Evolutionary conservation across 2,888 invertebrate species (phyloP).

Genomic region (Crematogaster levior): DNA sequence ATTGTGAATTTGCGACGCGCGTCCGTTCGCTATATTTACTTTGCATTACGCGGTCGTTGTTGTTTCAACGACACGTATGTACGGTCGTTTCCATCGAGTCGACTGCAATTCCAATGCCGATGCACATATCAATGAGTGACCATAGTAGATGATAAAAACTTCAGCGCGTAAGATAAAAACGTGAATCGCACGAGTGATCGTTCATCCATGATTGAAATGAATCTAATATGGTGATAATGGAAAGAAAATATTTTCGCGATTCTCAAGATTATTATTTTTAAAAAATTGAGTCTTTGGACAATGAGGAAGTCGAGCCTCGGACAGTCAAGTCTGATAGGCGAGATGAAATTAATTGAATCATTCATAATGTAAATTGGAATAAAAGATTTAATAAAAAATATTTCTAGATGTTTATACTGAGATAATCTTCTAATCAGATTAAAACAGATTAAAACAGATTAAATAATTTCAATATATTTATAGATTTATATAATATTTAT

Average conservation of each 20-base stretch:
- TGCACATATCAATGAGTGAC: conserved; percentile 66
- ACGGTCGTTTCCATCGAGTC: conserved; percentile 53
- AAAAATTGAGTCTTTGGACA: background rate
- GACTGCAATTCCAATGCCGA: conserved; percentile 54
- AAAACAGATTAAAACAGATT: no score
- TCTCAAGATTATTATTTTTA: background rate
- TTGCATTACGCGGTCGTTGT: conserved; percentile 71
- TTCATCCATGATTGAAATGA: conserved; percentile 39
- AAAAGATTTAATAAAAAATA: background rate
- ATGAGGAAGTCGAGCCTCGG: background rate
- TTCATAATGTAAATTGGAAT: background rate
- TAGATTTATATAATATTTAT: no score
- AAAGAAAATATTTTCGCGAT: conserved; percentile 37
- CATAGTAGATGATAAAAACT: conserved; percentile 11
- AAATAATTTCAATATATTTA: no score
- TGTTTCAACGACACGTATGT: conserved; percentile 62
- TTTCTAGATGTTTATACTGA: background rate
- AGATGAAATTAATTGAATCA: conserved; percentile 12
- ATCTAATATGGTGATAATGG: conserved; percentile 22
- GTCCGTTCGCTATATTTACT: conserved; percentile 69
- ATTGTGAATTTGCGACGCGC: conserved; percentile 75
- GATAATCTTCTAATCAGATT: background rate
- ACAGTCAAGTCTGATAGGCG: background rate
- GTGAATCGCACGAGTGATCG: background rate
- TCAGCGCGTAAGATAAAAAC: conserved; percentile 23